Evolutionary conservation across 2,797 vertebrate species (phyloP).

Genomic region (Psittacula derbiana): DNA sequence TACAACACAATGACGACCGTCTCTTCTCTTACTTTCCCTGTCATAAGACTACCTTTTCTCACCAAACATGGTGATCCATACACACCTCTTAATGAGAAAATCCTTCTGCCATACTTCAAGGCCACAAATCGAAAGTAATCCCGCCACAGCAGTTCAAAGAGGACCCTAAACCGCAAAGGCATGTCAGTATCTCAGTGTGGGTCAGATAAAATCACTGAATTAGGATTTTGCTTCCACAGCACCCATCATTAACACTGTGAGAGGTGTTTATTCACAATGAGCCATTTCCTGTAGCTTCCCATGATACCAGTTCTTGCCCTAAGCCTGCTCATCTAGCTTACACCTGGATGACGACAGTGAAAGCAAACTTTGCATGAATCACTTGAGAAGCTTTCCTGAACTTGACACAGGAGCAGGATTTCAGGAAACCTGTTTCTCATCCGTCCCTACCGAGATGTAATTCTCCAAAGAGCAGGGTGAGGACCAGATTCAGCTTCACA

Average conservation of each 20-base stretch:
- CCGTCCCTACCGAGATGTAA: not conserved
- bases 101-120: slow-evolving; percentile 79
- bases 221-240: not conserved
- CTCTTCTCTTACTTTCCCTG: not conserved
- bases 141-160: slow-evolving; percentile 86
- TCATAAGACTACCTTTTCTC: not conserved
- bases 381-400: not conserved
- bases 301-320: not conserved
- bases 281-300: not conserved
- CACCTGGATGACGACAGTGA: not conserved
- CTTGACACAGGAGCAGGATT: not conserved
- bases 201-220: not conserved
- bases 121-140: slow-evolving; percentile 86
- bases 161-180: slow-evolving; percentile 75
- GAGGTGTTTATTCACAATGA: not conserved
- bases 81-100: slow-evolving; percentile 81
- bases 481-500: not conserved
- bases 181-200: not conserved
- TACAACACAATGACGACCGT: not conserved
- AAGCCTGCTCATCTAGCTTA: not conserved
- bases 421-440: not conserved
- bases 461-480: not conserved
- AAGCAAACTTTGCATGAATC: not conserved
- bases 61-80: not conserved
- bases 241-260: accelerated